Base-by-base conservation (phyloP, 2,888 invertebrate species). In the Megamerina dolium region DNA sequence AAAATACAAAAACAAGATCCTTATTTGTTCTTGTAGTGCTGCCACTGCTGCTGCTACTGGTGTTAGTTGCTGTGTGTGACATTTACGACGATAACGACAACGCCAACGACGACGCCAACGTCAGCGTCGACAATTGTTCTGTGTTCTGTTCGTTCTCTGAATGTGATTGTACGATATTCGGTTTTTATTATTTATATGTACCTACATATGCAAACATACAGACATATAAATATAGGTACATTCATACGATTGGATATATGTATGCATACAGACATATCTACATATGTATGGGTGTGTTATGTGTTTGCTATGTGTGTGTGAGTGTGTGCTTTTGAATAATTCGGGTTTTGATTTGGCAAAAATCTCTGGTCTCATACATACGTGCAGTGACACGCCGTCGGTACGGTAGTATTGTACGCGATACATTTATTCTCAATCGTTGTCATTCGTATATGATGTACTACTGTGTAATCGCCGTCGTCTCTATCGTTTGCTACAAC, bases 341-440 rank as follows among this genome's bases (percentile, higher is more conserved):
- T 61, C 59, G 45, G 40, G 26, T 13, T 45, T 40, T 52, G 49
- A 45, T 46, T 51, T 61, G 56, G 56, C 48, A 60, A 52, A 55
- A n/a, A n/a, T n/a, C n/a, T n/a, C n/a, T 45, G 33, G 45, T 37
- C 46, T 52, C 59, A 56, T 54, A 56, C 56, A 57, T 58, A 56
- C 56, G 58, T 58, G 61, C 59, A 61, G 63, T 61, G 63, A 64
- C 63, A 61, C 56, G 60, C 66, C 66, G 64, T 63, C 64, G 66
- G 64, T 56, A 50, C 58, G 59, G 54, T 52, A 58, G 54, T 51
- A 42, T 47, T 52, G 43, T 34, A 45, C 31, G 37, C 41, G 37
- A 33, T 33, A 36, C 29, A 43, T 23, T 23, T 6, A 23, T 23
- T 23, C 10, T 10, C 23, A 10, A 10, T 23, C 10, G 10, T 8